Evolutionary conservation across 2,888 invertebrate genomes (phyloP).

Genomic region (Leptura quadrifasciata): DNA sequence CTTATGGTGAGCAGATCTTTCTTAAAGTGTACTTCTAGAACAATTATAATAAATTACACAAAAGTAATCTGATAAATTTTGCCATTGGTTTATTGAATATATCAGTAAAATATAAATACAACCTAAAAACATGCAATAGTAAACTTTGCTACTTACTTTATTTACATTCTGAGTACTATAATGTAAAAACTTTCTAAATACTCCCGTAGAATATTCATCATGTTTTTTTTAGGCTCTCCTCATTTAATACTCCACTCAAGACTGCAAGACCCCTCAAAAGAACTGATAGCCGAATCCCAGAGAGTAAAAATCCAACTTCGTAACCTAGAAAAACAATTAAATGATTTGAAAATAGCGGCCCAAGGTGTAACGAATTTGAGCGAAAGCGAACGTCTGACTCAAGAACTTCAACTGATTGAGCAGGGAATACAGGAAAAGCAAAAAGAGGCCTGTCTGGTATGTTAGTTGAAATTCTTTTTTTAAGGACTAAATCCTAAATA

Average conservation of each 20-base stretch:
- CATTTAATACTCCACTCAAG: slow-evolving; percentile 68
- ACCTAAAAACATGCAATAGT: too few species aligned
- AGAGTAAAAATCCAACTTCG: slow-evolving; percentile 78
- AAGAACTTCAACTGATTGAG: slow-evolving; percentile 79
- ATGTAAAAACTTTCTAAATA: not conserved
- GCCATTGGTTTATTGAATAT: too few species aligned
- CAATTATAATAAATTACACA: not conserved
- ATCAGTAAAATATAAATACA: not conserved
- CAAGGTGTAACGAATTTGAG: slow-evolving; percentile 74
- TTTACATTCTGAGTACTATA: not conserved
- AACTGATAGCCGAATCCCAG: slow-evolving; percentile 76
- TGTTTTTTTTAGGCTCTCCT: slow-evolving; percentile 65
- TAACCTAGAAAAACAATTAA: slow-evolving; percentile 78
- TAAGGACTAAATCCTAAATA: too few species aligned
- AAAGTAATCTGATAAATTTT: too few species aligned
- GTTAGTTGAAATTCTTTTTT: slow-evolving; percentile 47
- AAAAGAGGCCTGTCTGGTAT: slow-evolving; percentile 76
- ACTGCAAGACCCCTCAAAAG: slow-evolving; percentile 71
- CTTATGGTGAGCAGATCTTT: slow-evolving; percentile 66
- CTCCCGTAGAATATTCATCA: not conserved
- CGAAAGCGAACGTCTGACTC: slow-evolving; percentile 77
- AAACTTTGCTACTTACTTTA: too few species aligned
- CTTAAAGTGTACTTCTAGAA: not conserved
- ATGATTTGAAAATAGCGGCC: slow-evolving; percentile 77
- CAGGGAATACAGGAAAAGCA: slow-evolving; percentile 80